Percentiles rank a stretch among this genome's conserved stretches.
phyloP scores from a whole-genome alignment of 2,113 vertebrate genomes.

The Bambusicola thoracicus region DNA sequence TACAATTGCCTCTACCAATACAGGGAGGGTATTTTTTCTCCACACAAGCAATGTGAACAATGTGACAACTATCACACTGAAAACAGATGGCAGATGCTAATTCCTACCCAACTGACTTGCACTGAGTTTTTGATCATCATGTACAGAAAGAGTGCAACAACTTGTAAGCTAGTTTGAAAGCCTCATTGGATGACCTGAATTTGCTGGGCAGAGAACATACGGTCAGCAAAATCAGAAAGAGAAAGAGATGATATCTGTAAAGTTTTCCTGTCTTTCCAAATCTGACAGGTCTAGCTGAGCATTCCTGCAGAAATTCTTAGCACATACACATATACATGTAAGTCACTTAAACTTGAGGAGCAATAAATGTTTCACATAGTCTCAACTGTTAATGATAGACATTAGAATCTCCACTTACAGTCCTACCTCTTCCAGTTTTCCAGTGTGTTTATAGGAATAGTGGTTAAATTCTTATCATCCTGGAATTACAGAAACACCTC shows the following conservation, averaged over 20 bases:
- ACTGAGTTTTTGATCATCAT: background rate
- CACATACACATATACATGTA: too few relatives aligned
- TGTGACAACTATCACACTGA: background rate
- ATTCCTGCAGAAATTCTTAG: background rate
- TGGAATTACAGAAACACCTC: background rate
- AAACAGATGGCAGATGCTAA: slow-evolving; percentile 11
- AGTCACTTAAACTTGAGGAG: background rate
- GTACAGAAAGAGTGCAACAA: background rate
- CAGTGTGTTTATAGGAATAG: background rate
- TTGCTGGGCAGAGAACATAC: background rate
- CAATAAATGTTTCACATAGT: background rate
- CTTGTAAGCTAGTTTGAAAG: background rate
- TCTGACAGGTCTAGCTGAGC: background rate
- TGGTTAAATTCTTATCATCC: background rate
- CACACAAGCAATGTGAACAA: background rate
- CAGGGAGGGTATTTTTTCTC: background rate
- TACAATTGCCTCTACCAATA: background rate
- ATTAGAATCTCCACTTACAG: background rate
- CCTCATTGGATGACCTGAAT: background rate
- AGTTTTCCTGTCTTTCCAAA: background rate
- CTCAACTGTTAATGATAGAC: background rate
- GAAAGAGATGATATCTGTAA: background rate
- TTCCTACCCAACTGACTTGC: background rate
- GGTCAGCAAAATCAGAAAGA: background rate
- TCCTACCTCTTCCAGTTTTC: background rate